These are phyloP conservation scores for Phallusia fumigata DNA, from an alignment of 23 tunicate species.

Conservation along the genomic window DNA sequence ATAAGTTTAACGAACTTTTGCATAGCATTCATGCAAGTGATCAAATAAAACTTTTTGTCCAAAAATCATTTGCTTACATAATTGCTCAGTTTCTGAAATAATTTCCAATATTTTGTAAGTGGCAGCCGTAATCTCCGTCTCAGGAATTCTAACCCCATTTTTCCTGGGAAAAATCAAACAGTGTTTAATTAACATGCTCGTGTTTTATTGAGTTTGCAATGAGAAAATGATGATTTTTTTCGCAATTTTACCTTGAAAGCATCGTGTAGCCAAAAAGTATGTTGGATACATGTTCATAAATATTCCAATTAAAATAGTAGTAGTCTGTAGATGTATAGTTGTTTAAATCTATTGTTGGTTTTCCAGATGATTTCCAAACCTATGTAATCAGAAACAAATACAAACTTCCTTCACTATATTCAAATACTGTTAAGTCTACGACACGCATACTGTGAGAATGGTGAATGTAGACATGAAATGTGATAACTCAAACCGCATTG, in stretches of 20 bases:
- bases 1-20: too few relatives aligned
- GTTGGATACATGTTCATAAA: background rate
- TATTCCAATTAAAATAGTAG: background rate
- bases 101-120: background rate
- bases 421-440: too few relatives aligned
- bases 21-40: too few relatives aligned
- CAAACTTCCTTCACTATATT: too few relatives aligned
- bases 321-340: background rate
- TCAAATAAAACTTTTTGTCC: too few relatives aligned
- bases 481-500: too few relatives aligned
- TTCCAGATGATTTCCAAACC: background rate
- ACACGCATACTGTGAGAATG: too few relatives aligned
- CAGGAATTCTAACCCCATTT: background rate
- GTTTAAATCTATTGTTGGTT: background rate
- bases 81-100: background rate
- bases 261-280: background rate
- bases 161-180: background rate
- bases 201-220: background rate
- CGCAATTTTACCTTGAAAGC: background rate
- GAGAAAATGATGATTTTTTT: background rate
- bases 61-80: too few relatives aligned
- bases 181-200: too few relatives aligned
- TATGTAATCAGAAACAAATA: too few relatives aligned
- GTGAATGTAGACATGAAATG: too few relatives aligned
- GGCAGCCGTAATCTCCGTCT: background rate